Base-by-base conservation (phyloP, 2,797 vertebrate genomes). In the Acomys russatus region DNA sequence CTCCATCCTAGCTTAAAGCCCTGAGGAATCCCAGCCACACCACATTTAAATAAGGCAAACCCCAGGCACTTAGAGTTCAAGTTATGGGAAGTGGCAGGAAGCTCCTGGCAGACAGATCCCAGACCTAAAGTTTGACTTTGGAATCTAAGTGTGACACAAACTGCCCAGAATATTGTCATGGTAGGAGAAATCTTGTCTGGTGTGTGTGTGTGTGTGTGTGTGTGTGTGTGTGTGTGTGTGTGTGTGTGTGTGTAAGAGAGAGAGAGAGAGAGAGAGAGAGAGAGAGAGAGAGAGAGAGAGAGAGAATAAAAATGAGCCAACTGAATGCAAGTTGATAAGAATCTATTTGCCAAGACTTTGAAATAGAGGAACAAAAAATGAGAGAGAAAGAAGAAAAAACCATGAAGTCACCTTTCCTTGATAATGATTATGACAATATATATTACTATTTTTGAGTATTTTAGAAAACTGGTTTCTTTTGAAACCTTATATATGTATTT, bases 31-130 rank as follows among this genome's bases (percentile, higher is more conserved):
- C 92, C 94, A 97, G 86, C 49, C 20, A 54, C 63, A 97, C 98
- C 97, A 97, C 98, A 97, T 83, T 97, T 97, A 97, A 97, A 97
- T 94, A 96, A 97, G 96, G 86, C 95, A 97, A 97, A 97, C 76
- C 95, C 93, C 94, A 96, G 89, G 86, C 94, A 90, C 23, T 95
- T 94, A 97, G 90, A 96, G 94, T 97, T 97, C 92, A 96, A 88
- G 92, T 90, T 97, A 90, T 35, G 1, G 93, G 97, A 97, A 97
- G 93, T 97, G 91, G 94, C 90, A 92, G 90, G 70, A 92, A 96
- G 44, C 91, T 92, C 88, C 95, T 97, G 96, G 96, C 93, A 96
- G 76, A 76, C 93, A 94, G 79, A 83, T 85, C 14, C 33, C 1
- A 79, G 74, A 66, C 88, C 90, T 94, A 66, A 92, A 93, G 51